Conservation (phyloP, 2,797 vertebrate species). For the Rhinophrynus dorsalis region DNA sequence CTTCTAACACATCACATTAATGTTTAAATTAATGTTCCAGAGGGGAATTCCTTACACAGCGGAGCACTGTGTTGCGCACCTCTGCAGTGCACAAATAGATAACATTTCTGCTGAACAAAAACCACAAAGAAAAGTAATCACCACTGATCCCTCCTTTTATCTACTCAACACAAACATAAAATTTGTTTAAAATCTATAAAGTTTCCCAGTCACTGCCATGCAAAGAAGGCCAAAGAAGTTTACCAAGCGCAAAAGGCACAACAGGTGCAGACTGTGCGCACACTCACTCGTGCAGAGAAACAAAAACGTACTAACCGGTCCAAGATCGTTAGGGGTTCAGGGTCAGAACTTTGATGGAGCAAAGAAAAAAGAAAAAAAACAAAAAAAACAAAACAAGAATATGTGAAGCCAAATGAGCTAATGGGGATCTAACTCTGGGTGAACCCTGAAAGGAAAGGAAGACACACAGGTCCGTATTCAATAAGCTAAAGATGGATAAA, state of each 20-base stretch:
- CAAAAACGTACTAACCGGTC: conserved; percentile 98
- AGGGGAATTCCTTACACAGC: no score
- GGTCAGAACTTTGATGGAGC: conserved; percentile 94
- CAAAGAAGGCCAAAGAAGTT: conserved; percentile 47
- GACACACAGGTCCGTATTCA: no score
- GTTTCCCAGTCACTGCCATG: conserved; percentile 60
- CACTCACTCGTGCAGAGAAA: conserved; percentile 84
- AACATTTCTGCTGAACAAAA: no score
- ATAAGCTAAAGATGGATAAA: no score
- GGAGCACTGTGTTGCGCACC: no score
- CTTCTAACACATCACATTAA: no score
- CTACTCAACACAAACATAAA: no score
- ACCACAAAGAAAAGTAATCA: no score
- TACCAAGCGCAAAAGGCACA: conserved; percentile 59
- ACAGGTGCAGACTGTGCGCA: conserved; percentile 62
- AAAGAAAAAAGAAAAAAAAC: conserved; percentile 93
- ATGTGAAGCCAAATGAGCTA: conserved; percentile 87
- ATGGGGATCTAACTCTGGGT: conserved; percentile 40
- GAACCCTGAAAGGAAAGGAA: conserved; percentile 7
- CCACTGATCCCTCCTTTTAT: no score
- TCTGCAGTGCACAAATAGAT: no score
- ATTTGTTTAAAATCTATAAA: no score
- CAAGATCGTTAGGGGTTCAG: conserved; percentile 99
- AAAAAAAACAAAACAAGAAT: conserved; percentile 87
- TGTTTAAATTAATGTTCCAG: no score